phyloP scores from a whole-genome alignment of 1,140 invertebrate genomes.

The Subanguina moxae region DNA sequence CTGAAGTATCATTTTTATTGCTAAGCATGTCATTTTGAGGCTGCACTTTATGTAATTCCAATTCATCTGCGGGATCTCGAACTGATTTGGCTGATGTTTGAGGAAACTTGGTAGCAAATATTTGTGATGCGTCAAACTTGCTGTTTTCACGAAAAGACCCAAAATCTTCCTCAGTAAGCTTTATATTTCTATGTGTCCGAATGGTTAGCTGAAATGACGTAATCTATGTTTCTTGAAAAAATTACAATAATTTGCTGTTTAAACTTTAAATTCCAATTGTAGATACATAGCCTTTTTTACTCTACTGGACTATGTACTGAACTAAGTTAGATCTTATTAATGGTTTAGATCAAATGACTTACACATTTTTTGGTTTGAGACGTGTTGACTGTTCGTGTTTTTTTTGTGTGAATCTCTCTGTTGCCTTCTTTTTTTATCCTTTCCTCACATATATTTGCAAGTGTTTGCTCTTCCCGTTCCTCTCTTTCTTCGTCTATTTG shows the following conservation, averaged over 20 bases:
- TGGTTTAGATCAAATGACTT: too few relatives aligned
- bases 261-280: too few relatives aligned
- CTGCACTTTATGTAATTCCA: neutral
- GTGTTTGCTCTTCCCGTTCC: conserved; percentile 43
- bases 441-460: conserved; percentile 40
- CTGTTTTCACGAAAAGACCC: neutral
- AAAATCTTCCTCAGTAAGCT: neutral
- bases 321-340: too few relatives aligned
- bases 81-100: neutral
- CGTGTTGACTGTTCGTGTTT: conserved; percentile 41
- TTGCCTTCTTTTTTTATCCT: conserved; percentile 41
- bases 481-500: conserved; percentile 37
- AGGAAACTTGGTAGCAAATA: too few relatives aligned
- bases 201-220: too few relatives aligned
- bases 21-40: too few relatives aligned
- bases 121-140: neutral
- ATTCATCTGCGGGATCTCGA: neutral
- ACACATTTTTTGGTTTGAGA: conserved; percentile 26
- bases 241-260: too few relatives aligned
- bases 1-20: too few relatives aligned
- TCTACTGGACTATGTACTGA: too few relatives aligned
- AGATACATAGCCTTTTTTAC: too few relatives aligned
- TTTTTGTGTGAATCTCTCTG: conserved; percentile 34
- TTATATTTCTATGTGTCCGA: too few relatives aligned
- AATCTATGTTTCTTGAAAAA: too few relatives aligned